Conservation (phyloP, 2,888 invertebrate genomes). For the Metellina segmentata region DNA sequence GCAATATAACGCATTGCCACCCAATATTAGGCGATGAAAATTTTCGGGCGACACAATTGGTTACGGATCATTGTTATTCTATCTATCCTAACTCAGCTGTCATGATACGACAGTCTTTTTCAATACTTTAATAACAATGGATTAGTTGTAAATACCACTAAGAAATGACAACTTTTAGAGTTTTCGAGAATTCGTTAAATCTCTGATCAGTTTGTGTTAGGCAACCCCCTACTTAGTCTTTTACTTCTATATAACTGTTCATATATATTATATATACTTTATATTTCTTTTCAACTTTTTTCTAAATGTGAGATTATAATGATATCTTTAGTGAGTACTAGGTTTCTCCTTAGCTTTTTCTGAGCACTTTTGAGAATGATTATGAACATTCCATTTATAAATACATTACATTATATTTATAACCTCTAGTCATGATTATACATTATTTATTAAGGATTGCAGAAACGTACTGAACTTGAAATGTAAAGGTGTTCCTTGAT, state of each 20-base stretch:
- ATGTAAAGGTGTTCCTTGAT: constrained; percentile 17
- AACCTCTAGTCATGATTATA: constrained; percentile 76
- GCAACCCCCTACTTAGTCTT: constrained; percentile 73
- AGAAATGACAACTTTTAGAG: constrained; percentile 62
- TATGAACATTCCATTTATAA: constrained; percentile 75
- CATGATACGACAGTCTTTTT: constrained; percentile 38
- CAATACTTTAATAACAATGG: constrained; percentile 54
- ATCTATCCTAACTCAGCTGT: constrained; percentile 40
- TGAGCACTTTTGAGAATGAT: constrained; percentile 74
- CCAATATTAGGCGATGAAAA: constrained; percentile 30
- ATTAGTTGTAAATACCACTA: constrained; percentile 73
- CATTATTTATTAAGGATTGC: constrained; percentile 73
- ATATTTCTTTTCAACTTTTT: constrained; percentile 66
- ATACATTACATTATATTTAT: constrained; percentile 73
- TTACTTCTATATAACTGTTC: constrained; percentile 63
- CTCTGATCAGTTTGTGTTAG: constrained; percentile 70
- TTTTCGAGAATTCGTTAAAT: constrained; percentile 69
- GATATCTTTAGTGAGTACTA: constrained; percentile 73
- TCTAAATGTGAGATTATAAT: constrained; percentile 75
- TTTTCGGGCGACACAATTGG: constrained; percentile 24
- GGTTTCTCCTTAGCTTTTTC: constrained; percentile 75
- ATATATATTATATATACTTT: constrained; percentile 49
- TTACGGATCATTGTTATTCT: constrained; percentile 27
- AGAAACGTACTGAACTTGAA: constrained; percentile 60
- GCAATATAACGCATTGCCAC: constrained; percentile 17